Evolutionary conservation across 1,140 invertebrate genomes (phyloP), one percentile per base, ranked within the genome.

Genomic region (Drosophila paulistorum): DNA sequence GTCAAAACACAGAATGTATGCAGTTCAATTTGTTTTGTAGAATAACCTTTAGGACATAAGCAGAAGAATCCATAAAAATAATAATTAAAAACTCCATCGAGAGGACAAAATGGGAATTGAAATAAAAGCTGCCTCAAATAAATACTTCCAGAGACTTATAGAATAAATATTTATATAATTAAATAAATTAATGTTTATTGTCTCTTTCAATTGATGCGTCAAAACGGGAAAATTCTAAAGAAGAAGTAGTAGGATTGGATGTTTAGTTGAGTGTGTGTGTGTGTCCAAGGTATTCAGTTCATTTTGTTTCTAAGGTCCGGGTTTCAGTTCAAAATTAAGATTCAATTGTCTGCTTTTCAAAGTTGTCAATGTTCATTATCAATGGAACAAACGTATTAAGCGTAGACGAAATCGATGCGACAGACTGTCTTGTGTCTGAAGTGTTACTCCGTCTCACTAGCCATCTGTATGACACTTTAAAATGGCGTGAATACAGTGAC

Each of bases 291-390:
- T 45, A 0, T 37, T 26, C 26, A 7, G 4, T 9, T 41, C 68
- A 20, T 51, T 60, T 13, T 41, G 20, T 9, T 60, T 51, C 41
- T 39, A 6, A 35, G 37, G 45, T 61, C 33, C 35, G 62, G 54
- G 17, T 11, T 65, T 13, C 51, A 39, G 69, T 65, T 67, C 64
- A 70, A 79, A 87, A 87, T 87, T 87, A 87, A 87, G 83, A 87
- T 87, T 87, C 83, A 87, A 87, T 87, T 87, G 83, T 87, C 83
- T 87, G 84, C 74, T 70, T 89, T 84, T 89, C 73, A 74, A 77
- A 87, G 80, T 89, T 84, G 76, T 87, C 83, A 83, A 74, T 87
- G 84, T 87, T 83, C 83, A 83, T 87, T 87, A 89, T 76, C 74
- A 77, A 79, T 80, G 73, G 65, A 77, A 80, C 68, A 89, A 89